Conservation (phyloP, 1,140 invertebrate species). For the Drosophila insularis region DNA sequence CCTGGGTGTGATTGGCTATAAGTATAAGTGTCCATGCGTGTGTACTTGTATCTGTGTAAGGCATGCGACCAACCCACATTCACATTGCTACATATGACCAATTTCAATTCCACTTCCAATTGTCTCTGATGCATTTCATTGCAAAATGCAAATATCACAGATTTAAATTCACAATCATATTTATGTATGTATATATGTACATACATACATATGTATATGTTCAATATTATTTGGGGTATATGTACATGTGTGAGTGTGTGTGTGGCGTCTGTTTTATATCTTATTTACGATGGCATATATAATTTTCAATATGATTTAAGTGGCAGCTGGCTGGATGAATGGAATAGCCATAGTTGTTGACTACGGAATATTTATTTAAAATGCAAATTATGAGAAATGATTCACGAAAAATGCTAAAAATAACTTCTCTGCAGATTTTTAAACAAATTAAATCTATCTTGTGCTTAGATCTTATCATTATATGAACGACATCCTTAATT, state of each 20-base stretch:
- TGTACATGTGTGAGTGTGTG: not conserved
- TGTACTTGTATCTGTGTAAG: constrained; percentile 26
- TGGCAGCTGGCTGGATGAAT: constrained; percentile 1
- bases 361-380: not conserved
- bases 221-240: constrained; percentile 10
- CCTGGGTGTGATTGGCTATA: constrained; percentile 10
- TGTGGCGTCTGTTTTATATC: not conserved
- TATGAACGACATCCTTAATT: too few species aligned
- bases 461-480: too few species aligned
- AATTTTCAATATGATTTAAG: constrained; percentile 18
- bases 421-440: too few species aligned
- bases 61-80: constrained; percentile 61
- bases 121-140: constrained; percentile 33
- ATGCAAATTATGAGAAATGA: not conserved
- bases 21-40: not conserved
- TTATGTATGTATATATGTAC: not conserved
- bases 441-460: too few species aligned
- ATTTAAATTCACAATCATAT: not conserved
- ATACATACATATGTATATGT: not conserved
- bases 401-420: not conserved
- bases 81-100: constrained; percentile 33
- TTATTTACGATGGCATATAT: constrained; percentile 49
- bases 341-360: not conserved
- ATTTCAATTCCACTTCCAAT: constrained; percentile 51
- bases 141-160: constrained; percentile 49